These are phyloP conservation scores for Meliscaeva auricollis DNA, from an alignment of 2,888 invertebrate genomes.

Conservation along the genomic window DNA sequence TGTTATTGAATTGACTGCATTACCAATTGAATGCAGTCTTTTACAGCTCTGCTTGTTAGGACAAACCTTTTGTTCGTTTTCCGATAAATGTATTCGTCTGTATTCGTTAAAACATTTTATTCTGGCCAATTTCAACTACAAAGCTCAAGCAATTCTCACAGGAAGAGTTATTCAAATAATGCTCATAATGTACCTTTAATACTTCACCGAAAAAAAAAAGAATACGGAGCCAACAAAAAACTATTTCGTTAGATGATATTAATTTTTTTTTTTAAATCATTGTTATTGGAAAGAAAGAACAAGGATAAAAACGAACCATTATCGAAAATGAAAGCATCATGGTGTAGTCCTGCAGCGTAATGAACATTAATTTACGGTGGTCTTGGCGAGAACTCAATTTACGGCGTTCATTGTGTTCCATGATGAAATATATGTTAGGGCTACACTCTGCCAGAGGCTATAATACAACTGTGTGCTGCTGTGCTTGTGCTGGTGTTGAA, in stretches of 20 bases:
- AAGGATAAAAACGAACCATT: constrained; percentile 42
- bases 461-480: neutral
- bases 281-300: constrained; percentile 56
- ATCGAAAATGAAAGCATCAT: constrained; percentile 29
- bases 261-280: constrained; percentile 37
- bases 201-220: neutral
- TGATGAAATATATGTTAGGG: constrained; percentile 71
- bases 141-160: neutral
- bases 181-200: neutral
- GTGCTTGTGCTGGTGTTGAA: neutral
- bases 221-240: neutral
- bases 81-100: too few relatives aligned
- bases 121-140: too few relatives aligned
- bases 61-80: too few relatives aligned
- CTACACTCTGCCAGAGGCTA: constrained; percentile 32
- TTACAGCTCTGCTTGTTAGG: too few relatives aligned
- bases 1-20: too few relatives aligned
- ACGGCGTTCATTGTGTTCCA: constrained; percentile 68
- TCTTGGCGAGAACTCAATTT: constrained; percentile 74
- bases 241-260: neutral
- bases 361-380: constrained; percentile 76
- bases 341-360: constrained; percentile 65
- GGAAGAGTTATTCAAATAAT: neutral
- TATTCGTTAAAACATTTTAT: too few relatives aligned
- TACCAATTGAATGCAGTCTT: too few relatives aligned